These are phyloP conservation scores for Platysternon megacephalum DNA, from an alignment of 2,113 vertebrate species.

Conservation along the genomic window DNA sequence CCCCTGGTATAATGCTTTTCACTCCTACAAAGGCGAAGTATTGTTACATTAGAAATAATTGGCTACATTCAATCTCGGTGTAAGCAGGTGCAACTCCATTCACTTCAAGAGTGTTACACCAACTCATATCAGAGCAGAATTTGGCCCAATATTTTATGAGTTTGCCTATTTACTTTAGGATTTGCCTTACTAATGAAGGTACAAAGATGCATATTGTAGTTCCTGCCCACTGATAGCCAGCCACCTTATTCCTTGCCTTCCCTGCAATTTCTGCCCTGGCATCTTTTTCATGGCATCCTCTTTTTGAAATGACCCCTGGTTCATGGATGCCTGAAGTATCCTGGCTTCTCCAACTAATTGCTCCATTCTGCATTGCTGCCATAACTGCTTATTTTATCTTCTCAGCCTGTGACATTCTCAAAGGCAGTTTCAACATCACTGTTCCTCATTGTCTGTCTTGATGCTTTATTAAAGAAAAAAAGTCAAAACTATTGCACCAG, in stretches of 20 bases:
- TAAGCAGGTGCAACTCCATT: neutral
- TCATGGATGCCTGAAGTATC: constrained; percentile 40
- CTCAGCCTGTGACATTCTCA: constrained; percentile 47
- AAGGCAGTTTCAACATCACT: constrained; percentile 62
- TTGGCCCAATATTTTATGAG: neutral
- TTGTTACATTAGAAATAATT: neutral
- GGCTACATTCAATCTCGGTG: neutral
- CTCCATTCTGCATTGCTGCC: constrained; percentile 28
- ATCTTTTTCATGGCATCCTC: constrained; percentile 39
- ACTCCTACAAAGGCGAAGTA: neutral
- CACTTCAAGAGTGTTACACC: neutral
- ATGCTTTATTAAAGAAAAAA: constrained; percentile 35
- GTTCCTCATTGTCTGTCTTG: constrained; percentile 44
- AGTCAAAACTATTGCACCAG: constrained; percentile 51
- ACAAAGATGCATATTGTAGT: neutral
- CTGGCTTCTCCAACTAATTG: constrained; percentile 12
- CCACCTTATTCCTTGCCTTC: neutral
- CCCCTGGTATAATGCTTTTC: neutral
- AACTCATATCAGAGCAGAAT: neutral
- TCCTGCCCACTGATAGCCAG: neutral
- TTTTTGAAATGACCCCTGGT: constrained; percentile 59
- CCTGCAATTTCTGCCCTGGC: constrained; percentile 60
- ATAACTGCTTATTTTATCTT: constrained; percentile 70
- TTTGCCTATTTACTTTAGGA: neutral
- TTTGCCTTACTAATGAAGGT: neutral